Evolutionary conservation across 2,888 invertebrate species (phyloP), one percentile per base, ranked within the genome.

Genomic region (Lathronympha strigana): DNA sequence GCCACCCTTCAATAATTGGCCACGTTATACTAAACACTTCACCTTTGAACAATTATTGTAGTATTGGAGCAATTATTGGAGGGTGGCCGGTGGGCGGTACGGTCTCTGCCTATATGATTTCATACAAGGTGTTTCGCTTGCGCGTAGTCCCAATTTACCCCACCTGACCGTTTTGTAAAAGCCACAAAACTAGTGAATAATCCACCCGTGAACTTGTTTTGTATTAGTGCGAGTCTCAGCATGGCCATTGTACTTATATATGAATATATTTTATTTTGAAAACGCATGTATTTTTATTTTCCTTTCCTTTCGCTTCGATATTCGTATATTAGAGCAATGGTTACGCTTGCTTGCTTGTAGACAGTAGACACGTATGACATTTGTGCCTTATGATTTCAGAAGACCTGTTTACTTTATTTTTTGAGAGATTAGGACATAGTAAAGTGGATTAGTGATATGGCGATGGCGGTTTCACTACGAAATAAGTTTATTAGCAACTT

Each of bases 221-320:
- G 31, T 28, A 28, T 61, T 43, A 21, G 17, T 9, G 25, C 38
- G 51, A 40, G 25, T 50, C 23, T 61, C 31, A 84, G 81, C 88
- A 86, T 74, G 83, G 90, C 90, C 90, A 88, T 90, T 90, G 88
- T 86, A 86, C 81, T 84, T 83, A 82, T 83, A 84, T 84, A 81
- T 86, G 75, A 88, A 89, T 88, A 90, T 88, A 88, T 81, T 82
- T 81, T 80, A 76, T 82, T 73, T 71, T 77, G 13, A 71, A 68
- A 74, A 71, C 72, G 71, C 77, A 73, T 72, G 83, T 77, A 81
- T 87, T 90, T 90, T 88, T 88, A 86, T 89, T 87, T 86, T 71
- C 77, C 74, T 73, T 68, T 69, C 61, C 68, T 70, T 76, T 71
- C 73, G 51, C 43, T 67, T 82, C 82, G 50, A 81, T 86, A 84